phyloP scores from a whole-genome alignment of 2,888 invertebrate genomes.

The Synanthedon myopaeformis region DNA sequence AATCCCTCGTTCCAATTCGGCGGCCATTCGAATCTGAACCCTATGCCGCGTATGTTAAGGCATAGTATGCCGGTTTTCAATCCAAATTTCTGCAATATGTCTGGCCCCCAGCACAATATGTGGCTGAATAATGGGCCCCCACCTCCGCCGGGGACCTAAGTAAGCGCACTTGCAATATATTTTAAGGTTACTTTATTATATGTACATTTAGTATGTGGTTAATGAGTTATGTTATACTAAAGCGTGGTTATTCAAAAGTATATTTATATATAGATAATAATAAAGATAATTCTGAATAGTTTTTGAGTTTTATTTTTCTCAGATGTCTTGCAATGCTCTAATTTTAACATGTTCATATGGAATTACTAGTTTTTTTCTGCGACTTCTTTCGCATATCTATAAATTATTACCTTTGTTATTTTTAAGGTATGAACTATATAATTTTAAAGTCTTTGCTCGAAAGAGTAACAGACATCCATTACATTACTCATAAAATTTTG shows the following conservation, averaged over 20 bases:
- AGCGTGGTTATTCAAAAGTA: conserved; percentile 64
- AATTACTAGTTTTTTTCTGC: too few relatives aligned
- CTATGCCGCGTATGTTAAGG: conserved; percentile 24
- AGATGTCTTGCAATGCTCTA: too few relatives aligned
- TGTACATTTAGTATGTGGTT: conserved; percentile 28
- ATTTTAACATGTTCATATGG: too few relatives aligned
- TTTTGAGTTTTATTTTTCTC: conserved; percentile 7
- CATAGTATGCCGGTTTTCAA: conserved; percentile 34
- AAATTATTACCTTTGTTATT: too few relatives aligned
- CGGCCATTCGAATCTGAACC: conserved; percentile 25
- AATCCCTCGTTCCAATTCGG: conserved; percentile 35
- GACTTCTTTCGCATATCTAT: too few relatives aligned
- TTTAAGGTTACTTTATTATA: conserved; percentile 17
- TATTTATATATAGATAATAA: conserved; percentile 58
- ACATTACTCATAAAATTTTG: too few relatives aligned
- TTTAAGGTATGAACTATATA: too few relatives aligned
- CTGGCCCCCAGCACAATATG: conserved; percentile 22
- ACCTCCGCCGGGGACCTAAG: conserved; percentile 55
- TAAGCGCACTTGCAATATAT: conserved; percentile 13
- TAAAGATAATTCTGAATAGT: conserved; percentile 38
- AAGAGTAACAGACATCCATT: too few relatives aligned
- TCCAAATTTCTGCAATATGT: conserved; percentile 27
- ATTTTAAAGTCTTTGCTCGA: too few relatives aligned
- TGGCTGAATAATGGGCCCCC: conserved; percentile 44
- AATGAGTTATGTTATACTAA: conserved; percentile 37